Conservation (phyloP, 2,113 vertebrate species). For the Hippoglossus stenolepis region DNA sequence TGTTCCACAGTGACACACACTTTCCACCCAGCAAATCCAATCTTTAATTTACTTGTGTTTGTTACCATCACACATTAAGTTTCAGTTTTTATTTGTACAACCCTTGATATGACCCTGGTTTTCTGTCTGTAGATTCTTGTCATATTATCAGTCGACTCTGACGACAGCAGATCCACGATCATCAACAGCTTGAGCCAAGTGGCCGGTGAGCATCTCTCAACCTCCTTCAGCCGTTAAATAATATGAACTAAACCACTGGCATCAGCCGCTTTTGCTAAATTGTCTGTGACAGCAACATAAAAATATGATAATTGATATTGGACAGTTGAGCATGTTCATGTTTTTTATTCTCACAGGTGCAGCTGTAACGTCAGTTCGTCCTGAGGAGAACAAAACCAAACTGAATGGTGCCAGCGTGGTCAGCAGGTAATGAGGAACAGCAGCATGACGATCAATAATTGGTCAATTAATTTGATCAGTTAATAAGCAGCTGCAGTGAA, state of each 20-base stretch:
- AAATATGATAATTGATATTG: not conserved
- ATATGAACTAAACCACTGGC: not conserved
- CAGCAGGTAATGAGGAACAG: constrained; percentile 67
- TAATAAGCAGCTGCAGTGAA: not conserved
- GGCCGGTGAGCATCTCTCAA: constrained; percentile 79
- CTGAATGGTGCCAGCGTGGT: constrained; percentile 70
- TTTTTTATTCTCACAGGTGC: constrained; percentile 50
- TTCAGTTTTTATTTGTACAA: no score
- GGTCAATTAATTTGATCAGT: not conserved
- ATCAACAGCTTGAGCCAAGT: constrained; percentile 77
- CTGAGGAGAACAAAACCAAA: constrained; percentile 55
- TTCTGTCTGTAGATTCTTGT: constrained; percentile 78
- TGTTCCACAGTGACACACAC: not conserved
- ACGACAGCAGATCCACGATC: constrained; percentile 77
- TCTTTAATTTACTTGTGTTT: not conserved
- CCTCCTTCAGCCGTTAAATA: not conserved
- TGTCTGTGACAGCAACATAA: not conserved
- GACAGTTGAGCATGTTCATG: not conserved
- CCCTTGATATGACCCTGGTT: not conserved
- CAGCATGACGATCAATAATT: not conserved
- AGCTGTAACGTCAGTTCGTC: constrained; percentile 55
- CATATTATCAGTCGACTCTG: constrained; percentile 67
- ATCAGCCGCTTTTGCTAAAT: not conserved
- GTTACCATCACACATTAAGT: not conserved
- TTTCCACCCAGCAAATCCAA: not conserved